phyloP scores from a whole-genome alignment of 1,140 invertebrate genomes.

The Apocrypta bakeri region DNA sequence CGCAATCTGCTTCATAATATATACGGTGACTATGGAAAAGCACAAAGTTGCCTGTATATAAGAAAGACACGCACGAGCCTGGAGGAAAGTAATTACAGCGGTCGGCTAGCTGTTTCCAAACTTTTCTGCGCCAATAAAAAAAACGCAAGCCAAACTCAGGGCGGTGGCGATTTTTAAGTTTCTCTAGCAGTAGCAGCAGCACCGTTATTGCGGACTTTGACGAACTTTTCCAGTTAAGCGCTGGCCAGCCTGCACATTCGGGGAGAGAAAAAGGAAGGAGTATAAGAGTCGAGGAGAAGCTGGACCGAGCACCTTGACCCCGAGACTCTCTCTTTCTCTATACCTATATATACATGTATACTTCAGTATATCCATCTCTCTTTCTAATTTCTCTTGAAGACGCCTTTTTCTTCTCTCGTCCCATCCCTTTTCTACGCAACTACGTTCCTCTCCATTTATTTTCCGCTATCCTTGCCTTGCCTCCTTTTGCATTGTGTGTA shows the following conservation, averaged over 20 bases:
- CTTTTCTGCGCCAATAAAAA: conserved; percentile 11
- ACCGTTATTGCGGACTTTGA: conserved; percentile 48
- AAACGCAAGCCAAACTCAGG: background rate
- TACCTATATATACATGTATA: background rate
- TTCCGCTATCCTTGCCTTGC: conserved; percentile 25
- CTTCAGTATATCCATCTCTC: background rate
- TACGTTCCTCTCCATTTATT: conserved; percentile 45
- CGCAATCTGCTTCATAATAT: no score
- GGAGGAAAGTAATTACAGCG: conserved; percentile 30
- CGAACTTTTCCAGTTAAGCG: conserved; percentile 49
- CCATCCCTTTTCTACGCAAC: conserved; percentile 17
- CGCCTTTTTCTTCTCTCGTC: conserved; percentile 37
- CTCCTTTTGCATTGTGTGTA: conserved; percentile 17
- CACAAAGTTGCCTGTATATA: no score
- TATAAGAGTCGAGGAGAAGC: no score
- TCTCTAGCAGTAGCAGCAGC: background rate
- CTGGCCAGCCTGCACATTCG: no score
- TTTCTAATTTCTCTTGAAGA: background rate
- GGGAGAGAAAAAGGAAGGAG: background rate
- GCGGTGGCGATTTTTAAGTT: conserved; percentile 44
- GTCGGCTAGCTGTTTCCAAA: no score
- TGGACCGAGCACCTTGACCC: conserved; percentile 46
- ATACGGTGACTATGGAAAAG: no score
- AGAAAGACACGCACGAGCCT: background rate
- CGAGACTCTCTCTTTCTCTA: background rate